Evolutionary conservation across 2,888 invertebrate species (phyloP).

Genomic region (Chymomyza amoena): DNA sequence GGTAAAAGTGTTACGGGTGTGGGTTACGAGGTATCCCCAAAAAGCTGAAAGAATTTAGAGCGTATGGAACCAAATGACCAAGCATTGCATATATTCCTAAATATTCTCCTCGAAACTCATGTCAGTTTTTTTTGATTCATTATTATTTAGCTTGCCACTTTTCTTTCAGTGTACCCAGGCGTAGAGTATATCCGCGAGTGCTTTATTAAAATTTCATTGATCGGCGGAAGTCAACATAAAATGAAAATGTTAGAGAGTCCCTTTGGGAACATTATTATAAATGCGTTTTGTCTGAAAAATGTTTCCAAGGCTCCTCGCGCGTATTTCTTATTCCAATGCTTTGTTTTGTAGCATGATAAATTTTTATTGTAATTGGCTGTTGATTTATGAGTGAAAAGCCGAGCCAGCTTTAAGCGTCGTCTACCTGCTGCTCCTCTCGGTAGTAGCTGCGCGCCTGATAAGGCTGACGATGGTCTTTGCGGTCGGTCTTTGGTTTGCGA

Average conservation of each 20-base stretch:
- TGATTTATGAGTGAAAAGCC: conserved; percentile 56
- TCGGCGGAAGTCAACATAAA: background rate
- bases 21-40: too few relatives aligned
- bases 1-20: too few relatives aligned
- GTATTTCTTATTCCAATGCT: background rate
- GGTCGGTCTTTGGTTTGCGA: conserved; percentile 13
- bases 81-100: too few relatives aligned
- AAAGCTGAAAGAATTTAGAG: too few relatives aligned
- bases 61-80: too few relatives aligned
- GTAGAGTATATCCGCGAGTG: background rate
- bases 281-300: conserved; percentile 62
- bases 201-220: conserved; percentile 65
- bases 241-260: conserved; percentile 25
- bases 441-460: conserved; percentile 38
- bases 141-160: too few relatives aligned
- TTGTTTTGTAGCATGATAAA: conserved; percentile 66
- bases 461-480: conserved; percentile 17
- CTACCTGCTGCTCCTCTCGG: background rate
- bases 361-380: conserved; percentile 73
- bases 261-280: conserved; percentile 72
- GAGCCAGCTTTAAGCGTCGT: background rate
- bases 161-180: background rate
- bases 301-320: conserved; percentile 37
- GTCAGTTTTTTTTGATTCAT: too few relatives aligned
- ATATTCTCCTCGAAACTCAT: too few relatives aligned